A percentile compares a stretch with the other conserved stretches of the same genome.
These are phyloP conservation scores for Carlito syrichta DNA, from an alignment of 2,113 vertebrate species.

Conservation along the genomic window DNA sequence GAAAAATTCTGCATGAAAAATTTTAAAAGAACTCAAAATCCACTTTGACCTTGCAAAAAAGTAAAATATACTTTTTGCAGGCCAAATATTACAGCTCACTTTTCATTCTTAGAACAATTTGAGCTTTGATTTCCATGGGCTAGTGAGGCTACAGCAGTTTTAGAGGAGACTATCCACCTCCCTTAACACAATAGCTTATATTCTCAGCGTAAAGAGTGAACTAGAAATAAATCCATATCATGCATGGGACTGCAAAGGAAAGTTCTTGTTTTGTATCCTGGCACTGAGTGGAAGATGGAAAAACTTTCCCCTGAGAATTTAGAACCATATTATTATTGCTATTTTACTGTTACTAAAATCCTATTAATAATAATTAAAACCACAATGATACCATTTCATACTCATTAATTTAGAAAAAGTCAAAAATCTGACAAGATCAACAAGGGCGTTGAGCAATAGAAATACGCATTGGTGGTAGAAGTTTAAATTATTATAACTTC, in stretches of 20 bases:
- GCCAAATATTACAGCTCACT: not conserved
- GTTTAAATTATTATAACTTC: not conserved
- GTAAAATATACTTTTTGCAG: not conserved
- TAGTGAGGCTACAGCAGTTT: not conserved
- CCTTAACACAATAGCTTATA: not conserved
- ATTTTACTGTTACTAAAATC: not conserved
- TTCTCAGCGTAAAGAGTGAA: not conserved
- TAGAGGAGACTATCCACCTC: not conserved
- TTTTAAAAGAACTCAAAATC: too few species aligned
- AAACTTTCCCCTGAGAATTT: not conserved
- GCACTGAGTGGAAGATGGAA: not conserved
- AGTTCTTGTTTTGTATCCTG: not conserved
- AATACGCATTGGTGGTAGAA: not conserved
- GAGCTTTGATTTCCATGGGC: not conserved
- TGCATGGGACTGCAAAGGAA: not conserved
- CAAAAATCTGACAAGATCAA: not conserved
- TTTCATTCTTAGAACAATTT: not conserved
- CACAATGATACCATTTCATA: not conserved
- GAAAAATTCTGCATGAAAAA: too few species aligned
- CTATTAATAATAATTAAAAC: slow-evolving; percentile 25
- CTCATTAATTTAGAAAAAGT: not conserved
- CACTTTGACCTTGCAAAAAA: slow-evolving; percentile 23
- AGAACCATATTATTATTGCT: not conserved
- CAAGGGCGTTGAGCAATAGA: not conserved
- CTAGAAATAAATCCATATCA: slow-evolving; percentile 4